Conservation (phyloP, 2,888 invertebrate genomes). For the Micropterix aruncella region DNA sequence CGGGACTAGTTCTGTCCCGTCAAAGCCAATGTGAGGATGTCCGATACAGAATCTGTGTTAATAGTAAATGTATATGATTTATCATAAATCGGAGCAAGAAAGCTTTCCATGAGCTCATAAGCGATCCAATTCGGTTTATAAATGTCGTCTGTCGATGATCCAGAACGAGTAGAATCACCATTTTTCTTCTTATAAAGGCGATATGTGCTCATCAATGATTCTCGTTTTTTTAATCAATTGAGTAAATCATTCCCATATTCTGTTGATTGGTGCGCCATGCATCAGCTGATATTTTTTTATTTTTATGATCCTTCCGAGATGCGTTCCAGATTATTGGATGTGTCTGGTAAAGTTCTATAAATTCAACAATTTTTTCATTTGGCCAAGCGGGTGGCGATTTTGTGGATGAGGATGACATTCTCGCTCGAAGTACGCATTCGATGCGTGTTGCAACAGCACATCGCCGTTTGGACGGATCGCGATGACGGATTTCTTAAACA, state of each 20-base stretch:
- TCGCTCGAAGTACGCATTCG: no score
- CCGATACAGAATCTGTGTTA: conserved; percentile 12
- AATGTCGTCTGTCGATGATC: conserved; percentile 10
- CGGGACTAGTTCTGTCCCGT: conserved; percentile 8
- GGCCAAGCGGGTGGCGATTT: conserved; percentile 9
- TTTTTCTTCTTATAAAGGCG: conserved; percentile 11
- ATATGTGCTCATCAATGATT: conserved; percentile 9
- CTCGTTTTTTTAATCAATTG: conserved; percentile 9
- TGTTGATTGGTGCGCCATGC: no score
- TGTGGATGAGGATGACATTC: no score
- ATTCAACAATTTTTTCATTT: conserved; percentile 11
- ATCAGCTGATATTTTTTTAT: conserved; percentile 12
- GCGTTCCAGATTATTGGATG: conserved; percentile 11
- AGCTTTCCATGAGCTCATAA: conserved; percentile 13
- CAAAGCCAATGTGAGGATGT: no score
- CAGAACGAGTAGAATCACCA: conserved; percentile 10
- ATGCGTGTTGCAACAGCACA: no score
- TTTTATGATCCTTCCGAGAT: conserved; percentile 11
- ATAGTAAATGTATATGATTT: conserved; percentile 12
- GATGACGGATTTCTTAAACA: no score
- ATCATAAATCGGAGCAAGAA: no score
- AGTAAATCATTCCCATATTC: conserved; percentile 6
- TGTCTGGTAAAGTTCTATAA: no score
- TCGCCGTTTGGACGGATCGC: no score
- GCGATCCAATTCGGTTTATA: conserved; percentile 14